Conservation (phyloP, 2,797 vertebrate species). For the Acridotheres tristis region DNA sequence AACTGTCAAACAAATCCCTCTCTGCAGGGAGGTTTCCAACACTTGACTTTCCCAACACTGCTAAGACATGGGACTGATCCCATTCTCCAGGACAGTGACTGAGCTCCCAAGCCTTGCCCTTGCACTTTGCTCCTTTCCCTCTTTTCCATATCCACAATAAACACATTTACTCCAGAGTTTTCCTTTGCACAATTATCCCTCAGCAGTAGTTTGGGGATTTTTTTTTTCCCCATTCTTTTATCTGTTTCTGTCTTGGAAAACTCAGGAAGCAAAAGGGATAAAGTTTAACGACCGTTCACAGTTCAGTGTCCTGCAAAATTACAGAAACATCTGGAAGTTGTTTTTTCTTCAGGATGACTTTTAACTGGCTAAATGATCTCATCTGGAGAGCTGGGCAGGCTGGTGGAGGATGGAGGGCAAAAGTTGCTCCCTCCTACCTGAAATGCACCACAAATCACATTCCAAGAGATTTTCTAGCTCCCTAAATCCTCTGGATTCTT, state of each 20-base stretch:
- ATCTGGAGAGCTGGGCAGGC: neutral
- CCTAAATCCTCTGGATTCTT: neutral
- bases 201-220: neutral
- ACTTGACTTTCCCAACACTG: neutral
- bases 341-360: constrained; percentile 1
- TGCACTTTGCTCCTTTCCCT: neutral
- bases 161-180: neutral
- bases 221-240: neutral
- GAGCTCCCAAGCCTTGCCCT: neutral
- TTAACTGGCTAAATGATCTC: constrained; percentile 30
- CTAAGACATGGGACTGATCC: accelerated
- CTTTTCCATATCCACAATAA: neutral
- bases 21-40: neutral
- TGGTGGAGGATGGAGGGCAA: neutral
- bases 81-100: accelerated
- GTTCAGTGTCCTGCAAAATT: constrained; percentile 43
- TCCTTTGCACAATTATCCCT: neutral
- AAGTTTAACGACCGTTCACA: constrained; percentile 23
- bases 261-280: constrained; percentile 21
- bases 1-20: neutral
- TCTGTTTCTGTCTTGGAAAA: neutral
- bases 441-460: neutral
- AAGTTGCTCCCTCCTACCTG: neutral
- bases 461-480: neutral
- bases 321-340: constrained; percentile 53